Evolutionary conservation across 1,140 invertebrate genomes (phyloP).

Genomic region (Zaprionus davidi): DNA sequence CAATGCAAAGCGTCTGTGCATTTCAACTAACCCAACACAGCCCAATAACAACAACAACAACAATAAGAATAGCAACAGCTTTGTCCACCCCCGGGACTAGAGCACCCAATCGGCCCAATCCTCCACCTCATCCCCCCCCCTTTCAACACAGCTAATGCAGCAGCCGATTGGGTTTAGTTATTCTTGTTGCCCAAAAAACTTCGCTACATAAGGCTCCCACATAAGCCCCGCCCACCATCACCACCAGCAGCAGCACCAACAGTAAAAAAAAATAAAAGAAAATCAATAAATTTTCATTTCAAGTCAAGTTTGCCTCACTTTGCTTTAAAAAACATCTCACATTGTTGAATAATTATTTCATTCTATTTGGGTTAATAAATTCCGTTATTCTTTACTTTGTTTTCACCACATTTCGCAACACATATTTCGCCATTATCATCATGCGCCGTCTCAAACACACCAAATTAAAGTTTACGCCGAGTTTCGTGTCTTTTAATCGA

Average conservation of each 20-base stretch:
- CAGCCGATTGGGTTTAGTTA: constrained; percentile 35
- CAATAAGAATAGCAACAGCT: constrained; percentile 7
- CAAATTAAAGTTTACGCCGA: constrained; percentile 27
- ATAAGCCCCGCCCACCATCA: constrained; percentile 4
- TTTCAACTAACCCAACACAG: constrained; percentile 74
- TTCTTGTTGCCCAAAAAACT: constrained; percentile 68
- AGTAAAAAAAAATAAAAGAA: background rate
- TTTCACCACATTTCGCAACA: background rate
- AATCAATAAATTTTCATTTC: constrained; percentile 10
- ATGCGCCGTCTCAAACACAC: background rate
- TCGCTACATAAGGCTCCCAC: constrained; percentile 18
- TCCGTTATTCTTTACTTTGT: background rate
- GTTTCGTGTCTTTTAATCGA: constrained; percentile 51
- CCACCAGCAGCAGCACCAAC: background rate
- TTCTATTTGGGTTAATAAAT: constrained; percentile 55
- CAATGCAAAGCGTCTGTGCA: constrained; percentile 81
- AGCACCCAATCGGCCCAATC: constrained; percentile 1
- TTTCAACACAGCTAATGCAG: constrained; percentile 45
- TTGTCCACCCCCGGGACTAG: constrained; percentile 14
- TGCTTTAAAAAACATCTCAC: background rate
- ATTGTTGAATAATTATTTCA: background rate
- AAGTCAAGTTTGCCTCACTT: background rate
- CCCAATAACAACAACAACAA: constrained; percentile 62
- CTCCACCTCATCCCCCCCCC: constrained; percentile 5
- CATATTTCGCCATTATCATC: constrained; percentile 21